phyloP scores from a whole-genome alignment of 2,797 vertebrate genomes.

The Rhyacichthys aspro region DNA sequence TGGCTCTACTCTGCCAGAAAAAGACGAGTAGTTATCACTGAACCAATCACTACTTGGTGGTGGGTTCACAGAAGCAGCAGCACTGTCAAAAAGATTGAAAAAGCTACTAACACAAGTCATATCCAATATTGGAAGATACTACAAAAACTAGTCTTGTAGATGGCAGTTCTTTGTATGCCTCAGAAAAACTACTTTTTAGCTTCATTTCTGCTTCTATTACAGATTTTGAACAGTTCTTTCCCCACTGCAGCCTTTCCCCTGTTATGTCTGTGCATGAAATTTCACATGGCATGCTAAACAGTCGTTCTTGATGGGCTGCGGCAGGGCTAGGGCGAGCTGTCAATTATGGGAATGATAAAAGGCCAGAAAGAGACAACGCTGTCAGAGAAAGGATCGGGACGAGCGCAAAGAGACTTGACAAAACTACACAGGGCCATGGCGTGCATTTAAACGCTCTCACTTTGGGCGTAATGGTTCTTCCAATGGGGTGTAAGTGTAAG shows the following conservation, averaged over 20 bases:
- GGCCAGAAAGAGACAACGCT: neutral
- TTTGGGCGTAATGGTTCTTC: neutral
- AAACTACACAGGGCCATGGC: neutral
- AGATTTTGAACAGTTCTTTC: neutral
- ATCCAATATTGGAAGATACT: too few relatives aligned
- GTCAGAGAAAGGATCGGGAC: neutral
- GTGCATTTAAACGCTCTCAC: slow-evolving; percentile 14
- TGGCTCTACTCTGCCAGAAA: too few relatives aligned
- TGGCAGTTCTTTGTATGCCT: too few relatives aligned
- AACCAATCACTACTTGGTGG: too few relatives aligned
- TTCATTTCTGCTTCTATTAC: neutral
- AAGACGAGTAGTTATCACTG: too few relatives aligned
- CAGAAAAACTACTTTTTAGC: too few relatives aligned
- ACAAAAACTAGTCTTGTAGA: too few relatives aligned
- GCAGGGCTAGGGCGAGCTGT: slow-evolving; percentile 1
- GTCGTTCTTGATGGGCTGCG: neutral
- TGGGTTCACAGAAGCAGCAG: neutral
- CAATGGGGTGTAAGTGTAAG: neutral
- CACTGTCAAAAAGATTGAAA: neutral
- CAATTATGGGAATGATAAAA: slow-evolving; percentile 12
- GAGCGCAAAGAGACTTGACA: neutral
- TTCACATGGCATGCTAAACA: slow-evolving; percentile 13
- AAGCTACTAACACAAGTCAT: too few relatives aligned
- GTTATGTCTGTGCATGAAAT: neutral
- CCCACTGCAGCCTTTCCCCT: neutral